These are phyloP conservation scores for Geodia barretti DNA, from an alignment of 37 sponge, comb jelly and placozoan species.

Conservation along the genomic window DNA sequence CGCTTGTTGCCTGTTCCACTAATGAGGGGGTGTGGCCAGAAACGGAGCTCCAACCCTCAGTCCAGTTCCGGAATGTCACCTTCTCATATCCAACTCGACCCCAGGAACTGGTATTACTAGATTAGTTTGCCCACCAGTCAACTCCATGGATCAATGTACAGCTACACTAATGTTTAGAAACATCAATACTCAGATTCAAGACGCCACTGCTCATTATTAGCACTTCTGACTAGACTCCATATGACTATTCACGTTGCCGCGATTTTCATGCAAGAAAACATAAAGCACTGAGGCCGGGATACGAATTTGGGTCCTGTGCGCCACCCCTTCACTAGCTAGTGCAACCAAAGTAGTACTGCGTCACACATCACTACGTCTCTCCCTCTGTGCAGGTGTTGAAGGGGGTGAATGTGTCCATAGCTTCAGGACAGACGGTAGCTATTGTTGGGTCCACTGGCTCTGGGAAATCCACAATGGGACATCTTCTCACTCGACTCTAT, in stretches of 20 bases:
- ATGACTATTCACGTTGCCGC: neutral
- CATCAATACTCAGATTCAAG: too few relatives aligned
- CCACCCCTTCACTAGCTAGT: too few relatives aligned
- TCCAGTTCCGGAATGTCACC: constrained; percentile 56
- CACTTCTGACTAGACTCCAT: too few relatives aligned
- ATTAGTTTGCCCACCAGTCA: too few relatives aligned
- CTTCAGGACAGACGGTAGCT: constrained; percentile 60
- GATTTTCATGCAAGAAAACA: too few relatives aligned
- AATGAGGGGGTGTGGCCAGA: constrained; percentile 34
- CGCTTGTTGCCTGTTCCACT: constrained; percentile 3
- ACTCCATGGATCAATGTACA: neutral
- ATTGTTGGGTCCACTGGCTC: constrained; percentile 72
- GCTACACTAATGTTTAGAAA: too few relatives aligned
- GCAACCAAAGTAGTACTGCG: too few relatives aligned
- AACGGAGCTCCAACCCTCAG: neutral
- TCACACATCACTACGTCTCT: neutral
- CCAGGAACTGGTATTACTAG: constrained; percentile 18
- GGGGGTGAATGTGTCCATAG: constrained; percentile 32
- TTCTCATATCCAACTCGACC: constrained; percentile 69
- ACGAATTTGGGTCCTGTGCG: too few relatives aligned
- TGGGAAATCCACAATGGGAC: constrained; percentile 59
- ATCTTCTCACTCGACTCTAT: constrained; percentile 59
- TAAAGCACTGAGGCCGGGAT: too few relatives aligned
- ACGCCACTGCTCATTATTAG: too few relatives aligned
- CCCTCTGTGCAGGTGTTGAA: constrained; percentile 38